Conservation (phyloP, 1,140 invertebrate genomes). For the Lasioglossum baleicum region DNA sequence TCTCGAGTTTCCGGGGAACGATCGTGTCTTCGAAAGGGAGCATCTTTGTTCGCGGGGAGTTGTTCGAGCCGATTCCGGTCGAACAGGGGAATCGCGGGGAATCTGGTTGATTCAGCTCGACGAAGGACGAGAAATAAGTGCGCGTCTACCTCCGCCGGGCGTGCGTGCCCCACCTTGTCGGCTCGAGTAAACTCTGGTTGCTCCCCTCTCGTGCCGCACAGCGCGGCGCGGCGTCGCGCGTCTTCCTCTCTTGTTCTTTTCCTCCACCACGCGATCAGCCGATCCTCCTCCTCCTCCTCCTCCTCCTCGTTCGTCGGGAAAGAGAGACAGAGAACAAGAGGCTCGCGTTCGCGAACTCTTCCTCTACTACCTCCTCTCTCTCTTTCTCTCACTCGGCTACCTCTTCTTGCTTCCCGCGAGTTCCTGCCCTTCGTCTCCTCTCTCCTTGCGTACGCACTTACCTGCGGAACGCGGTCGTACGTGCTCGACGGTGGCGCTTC, state of each 20-base stretch:
- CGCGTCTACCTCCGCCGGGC: slow-evolving; percentile 20
- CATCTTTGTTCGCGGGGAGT: no score
- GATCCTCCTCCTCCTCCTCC: slow-evolving; percentile 8
- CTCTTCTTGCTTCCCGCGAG: slow-evolving; percentile 32
- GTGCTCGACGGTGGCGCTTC: slow-evolving; percentile 64
- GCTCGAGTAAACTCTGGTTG: slow-evolving; percentile 31
- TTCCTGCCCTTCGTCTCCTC: slow-evolving; percentile 26
- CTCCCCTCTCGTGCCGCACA: slow-evolving; percentile 13
- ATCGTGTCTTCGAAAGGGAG: no score
- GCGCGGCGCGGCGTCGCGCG: neutral
- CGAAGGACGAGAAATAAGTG: slow-evolving; percentile 28
- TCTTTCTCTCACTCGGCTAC: neutral
- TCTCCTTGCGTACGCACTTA: slow-evolving; percentile 56
- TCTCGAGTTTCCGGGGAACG: no score
- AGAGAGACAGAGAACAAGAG: no score
- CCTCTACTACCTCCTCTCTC: no score
- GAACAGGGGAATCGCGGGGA: neutral
- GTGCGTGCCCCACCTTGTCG: slow-evolving; percentile 2
- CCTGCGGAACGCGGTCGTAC: slow-evolving; percentile 64
- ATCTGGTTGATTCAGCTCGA: slow-evolving; percentile 13
- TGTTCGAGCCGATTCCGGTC: no score
- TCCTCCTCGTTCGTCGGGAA: neutral
- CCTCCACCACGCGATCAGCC: slow-evolving; percentile 23
- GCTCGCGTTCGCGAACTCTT: no score
- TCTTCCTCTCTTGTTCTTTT: slow-evolving; percentile 33